Evolutionary conservation across 2,113 vertebrate species (phyloP).

Genomic region (Brevimyrus niger): DNA sequence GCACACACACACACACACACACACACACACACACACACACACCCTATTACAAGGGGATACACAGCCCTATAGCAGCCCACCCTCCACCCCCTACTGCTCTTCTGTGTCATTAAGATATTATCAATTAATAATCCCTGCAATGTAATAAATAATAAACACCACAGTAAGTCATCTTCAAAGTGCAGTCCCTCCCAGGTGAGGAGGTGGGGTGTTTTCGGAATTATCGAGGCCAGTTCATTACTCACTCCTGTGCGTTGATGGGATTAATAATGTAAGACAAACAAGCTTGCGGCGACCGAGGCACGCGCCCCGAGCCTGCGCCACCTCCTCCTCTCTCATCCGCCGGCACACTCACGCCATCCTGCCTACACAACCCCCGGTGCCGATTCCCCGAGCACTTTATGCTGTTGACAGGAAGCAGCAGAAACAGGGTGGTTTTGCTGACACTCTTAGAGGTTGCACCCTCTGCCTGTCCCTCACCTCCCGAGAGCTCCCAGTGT

Average conservation of each 20-base stretch:
- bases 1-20: not conserved
- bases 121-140: conserved; percentile 34
- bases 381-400: not conserved
- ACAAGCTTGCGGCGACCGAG: conserved; percentile 27
- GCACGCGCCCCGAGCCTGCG: not conserved
- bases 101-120: conserved; percentile 35
- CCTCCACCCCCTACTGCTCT: conserved; percentile 19
- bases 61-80: conserved; percentile 17
- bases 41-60: conserved; percentile 6
- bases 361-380: not conserved
- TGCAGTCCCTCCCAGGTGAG: conserved; percentile 33
- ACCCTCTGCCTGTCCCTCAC: not conserved
- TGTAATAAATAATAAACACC: conserved; percentile 33
- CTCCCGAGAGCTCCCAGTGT: not conserved
- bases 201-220: conserved; percentile 20
- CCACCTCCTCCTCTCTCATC: conserved; percentile 7
- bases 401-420: not conserved
- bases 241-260: conserved; percentile 20
- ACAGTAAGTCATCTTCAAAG: conserved; percentile 32
- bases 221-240: conserved; percentile 27
- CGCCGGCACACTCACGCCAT: not conserved
- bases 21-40: not conserved
- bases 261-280: conserved; percentile 28
- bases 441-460: not conserved
- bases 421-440: not conserved